A percentile compares a stretch with the other conserved stretches of the same genome.
phyloP scores from a whole-genome alignment of 2,888 invertebrate species.

The Gonocerus acuteangulatus region DNA sequence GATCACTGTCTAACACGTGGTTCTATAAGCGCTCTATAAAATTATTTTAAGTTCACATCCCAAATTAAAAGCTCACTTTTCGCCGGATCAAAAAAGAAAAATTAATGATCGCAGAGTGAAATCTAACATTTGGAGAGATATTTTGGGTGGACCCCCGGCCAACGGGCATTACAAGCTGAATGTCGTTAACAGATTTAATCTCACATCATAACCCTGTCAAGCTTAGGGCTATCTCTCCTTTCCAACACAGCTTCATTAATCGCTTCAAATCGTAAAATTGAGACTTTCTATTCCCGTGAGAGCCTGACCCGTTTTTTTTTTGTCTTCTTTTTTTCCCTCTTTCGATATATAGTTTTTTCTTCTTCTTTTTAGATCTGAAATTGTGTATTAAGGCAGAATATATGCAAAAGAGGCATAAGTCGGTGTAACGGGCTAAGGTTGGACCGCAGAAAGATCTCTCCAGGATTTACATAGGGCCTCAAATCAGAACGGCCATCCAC shows the following conservation, averaged over 20 bases:
- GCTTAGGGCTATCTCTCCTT: neutral
- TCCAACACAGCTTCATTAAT: constrained; percentile 6
- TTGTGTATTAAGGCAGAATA: constrained; percentile 15
- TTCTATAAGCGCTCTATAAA: no score
- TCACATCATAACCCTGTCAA: neutral
- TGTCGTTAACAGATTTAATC: no score
- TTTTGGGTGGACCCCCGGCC: no score
- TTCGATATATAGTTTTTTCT: neutral
- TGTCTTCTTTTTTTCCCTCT: neutral
- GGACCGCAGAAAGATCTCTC: neutral
- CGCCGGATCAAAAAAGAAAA: no score
- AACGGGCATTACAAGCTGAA: no score
- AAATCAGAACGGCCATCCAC: neutral
- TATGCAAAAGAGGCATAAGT: constrained; percentile 15
- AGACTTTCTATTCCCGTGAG: constrained; percentile 18
- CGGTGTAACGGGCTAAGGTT: constrained; percentile 9
- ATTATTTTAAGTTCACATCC: no score
- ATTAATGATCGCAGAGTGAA: no score
- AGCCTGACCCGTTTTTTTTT: neutral
- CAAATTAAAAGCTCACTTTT: no score
- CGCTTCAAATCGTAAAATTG: constrained; percentile 13
- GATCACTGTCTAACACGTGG: no score
- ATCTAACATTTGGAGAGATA: no score
- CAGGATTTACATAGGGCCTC: constrained; percentile 9
- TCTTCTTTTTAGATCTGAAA: neutral